These are phyloP conservation scores for Cinclus cinclus DNA, from an alignment of 2,113 vertebrate genomes.

Conservation along the genomic window DNA sequence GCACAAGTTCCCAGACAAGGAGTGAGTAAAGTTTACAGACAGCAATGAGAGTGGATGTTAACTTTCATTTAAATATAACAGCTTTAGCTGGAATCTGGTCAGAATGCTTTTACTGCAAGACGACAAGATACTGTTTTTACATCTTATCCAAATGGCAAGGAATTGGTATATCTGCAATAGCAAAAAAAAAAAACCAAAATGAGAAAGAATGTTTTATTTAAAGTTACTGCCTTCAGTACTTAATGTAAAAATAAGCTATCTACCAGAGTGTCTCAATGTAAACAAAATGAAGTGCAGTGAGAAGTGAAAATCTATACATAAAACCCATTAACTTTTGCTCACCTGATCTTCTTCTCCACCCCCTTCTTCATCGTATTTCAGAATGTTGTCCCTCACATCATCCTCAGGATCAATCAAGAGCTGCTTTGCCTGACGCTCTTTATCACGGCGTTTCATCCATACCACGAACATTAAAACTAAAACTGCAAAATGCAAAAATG, in stretches of 20 bases:
- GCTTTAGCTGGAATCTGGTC: not conserved
- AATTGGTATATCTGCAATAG: not conserved
- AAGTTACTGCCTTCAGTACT: not conserved
- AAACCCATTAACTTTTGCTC: not conserved
- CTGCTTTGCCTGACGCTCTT: constrained; percentile 94
- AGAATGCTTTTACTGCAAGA: not conserved
- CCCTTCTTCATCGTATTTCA: constrained; percentile 98
- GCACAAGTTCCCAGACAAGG: not conserved
- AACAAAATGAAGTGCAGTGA: not conserved
- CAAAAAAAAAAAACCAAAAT: not conserved
- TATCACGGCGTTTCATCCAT: constrained; percentile 97
- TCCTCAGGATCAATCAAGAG: constrained; percentile 96
- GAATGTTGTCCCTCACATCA: constrained; percentile 94
- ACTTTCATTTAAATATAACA: not conserved
- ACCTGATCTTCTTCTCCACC: constrained; percentile 99
- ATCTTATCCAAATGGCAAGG: not conserved
- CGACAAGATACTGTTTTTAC: not conserved
- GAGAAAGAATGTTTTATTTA: not conserved
- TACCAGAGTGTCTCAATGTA: not conserved
- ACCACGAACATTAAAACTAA: constrained; percentile 94
- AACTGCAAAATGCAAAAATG: constrained; percentile 70
- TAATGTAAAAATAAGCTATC: not conserved
- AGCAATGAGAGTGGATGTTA: not conserved
- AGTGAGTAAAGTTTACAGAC: not conserved
- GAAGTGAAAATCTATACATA: not conserved